Conservation (phyloP, 2,113 vertebrate genomes). For the Clarias gariepinus region DNA sequence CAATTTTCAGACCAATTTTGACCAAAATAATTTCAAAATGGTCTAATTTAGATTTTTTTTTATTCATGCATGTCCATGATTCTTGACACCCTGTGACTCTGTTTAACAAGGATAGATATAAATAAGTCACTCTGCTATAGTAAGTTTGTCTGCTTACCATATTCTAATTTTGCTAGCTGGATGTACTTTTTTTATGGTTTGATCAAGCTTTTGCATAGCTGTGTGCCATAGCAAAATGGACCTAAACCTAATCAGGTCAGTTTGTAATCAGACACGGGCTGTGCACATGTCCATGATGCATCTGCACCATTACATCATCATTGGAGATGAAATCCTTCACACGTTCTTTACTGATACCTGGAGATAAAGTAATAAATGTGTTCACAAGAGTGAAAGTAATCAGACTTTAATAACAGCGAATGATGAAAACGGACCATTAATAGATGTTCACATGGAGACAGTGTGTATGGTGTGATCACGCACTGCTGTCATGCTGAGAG, state of each 20-base stretch:
- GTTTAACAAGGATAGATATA: background rate
- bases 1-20: too few relatives aligned
- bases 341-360: background rate
- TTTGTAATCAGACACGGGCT: background rate
- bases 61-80: background rate
- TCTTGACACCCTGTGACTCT: too few relatives aligned
- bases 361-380: background rate
- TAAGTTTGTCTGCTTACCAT: too few relatives aligned
- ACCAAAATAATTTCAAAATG: background rate
- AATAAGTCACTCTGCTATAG: background rate
- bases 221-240: background rate
- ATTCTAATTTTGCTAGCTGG: background rate
- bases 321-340: background rate
- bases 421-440: background rate
- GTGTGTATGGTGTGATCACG: background rate
- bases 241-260: background rate
- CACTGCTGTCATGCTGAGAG: slow-evolving; percentile 2
- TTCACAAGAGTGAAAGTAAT: background rate
- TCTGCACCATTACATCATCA: background rate
- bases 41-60: background rate
- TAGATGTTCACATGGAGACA: background rate
- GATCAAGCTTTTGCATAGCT: background rate
- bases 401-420: background rate
- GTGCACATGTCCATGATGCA: background rate
- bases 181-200: background rate